Evolutionary conservation across 35 echinoderm and acorn worm genomes (phyloP).

Genomic region (Ophiothrix spiculata): DNA sequence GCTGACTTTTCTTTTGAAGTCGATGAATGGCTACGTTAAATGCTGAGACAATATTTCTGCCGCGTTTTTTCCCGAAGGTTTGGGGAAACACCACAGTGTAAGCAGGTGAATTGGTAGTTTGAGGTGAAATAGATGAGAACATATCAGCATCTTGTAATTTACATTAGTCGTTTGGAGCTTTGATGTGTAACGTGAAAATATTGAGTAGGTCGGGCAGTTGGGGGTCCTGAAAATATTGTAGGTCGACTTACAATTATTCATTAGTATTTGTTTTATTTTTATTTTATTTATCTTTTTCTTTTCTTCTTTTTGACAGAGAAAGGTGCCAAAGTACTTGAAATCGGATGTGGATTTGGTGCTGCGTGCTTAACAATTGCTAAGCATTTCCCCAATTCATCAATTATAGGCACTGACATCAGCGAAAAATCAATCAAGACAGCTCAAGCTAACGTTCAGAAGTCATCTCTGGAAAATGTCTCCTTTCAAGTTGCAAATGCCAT

Average conservation of each 20-base stretch:
- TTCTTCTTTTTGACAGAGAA: not conserved
- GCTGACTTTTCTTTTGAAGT: no score
- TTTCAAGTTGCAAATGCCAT: slow-evolving; percentile 1
- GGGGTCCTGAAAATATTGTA: no score
- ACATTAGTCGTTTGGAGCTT: no score
- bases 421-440: not conserved
- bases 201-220: no score
- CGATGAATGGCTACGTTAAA: no score
- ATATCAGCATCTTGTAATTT: no score
- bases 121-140: no score
- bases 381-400: not conserved
- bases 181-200: no score
- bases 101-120: no score
- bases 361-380: not conserved
- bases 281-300: not conserved
- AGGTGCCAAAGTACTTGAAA: not conserved
- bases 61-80: not conserved
- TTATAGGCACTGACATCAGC: not conserved
- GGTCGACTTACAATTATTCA: no score
- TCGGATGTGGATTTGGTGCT: not conserved
- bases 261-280: not conserved
- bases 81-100: no score
- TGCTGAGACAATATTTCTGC: no score
- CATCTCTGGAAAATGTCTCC: not conserved
- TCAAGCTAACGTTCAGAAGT: not conserved